phyloP scores from a whole-genome alignment of 2,888 invertebrate genomes.

The Dione juno region DNA sequence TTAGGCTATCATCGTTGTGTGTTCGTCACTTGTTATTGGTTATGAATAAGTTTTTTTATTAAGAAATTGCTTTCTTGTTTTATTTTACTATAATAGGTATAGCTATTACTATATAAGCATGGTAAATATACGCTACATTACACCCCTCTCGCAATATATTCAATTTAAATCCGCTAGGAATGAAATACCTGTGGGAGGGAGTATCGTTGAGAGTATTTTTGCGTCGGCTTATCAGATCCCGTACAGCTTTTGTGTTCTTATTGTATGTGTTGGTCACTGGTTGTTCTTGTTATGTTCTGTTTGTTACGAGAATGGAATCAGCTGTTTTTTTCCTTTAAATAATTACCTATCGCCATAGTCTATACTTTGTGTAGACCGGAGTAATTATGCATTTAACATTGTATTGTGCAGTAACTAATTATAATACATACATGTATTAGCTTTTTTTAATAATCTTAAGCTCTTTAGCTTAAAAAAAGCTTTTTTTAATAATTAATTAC shows the following conservation, averaged over 20 bases:
- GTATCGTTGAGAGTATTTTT: slow-evolving; percentile 14
- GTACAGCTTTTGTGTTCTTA: slow-evolving; percentile 12
- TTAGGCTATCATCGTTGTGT: too few species aligned
- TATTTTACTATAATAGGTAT: slow-evolving; percentile 19
- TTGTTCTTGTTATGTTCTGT: slow-evolving; percentile 5
- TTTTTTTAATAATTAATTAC: too few species aligned
- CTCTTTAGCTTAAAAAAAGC: too few species aligned
- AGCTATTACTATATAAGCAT: slow-evolving; percentile 45
- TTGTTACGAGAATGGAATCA: slow-evolving; percentile 1
- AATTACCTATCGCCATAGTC: slow-evolving; percentile 14
- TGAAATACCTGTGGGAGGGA: slow-evolving; percentile 16
- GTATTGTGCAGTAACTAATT: slow-evolving; percentile 1
- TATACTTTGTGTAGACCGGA: slow-evolving; percentile 11
- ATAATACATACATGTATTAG: not conserved
- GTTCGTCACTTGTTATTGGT: too few species aligned
- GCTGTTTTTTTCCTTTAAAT: slow-evolving; percentile 21
- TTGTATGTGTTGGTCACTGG: slow-evolving; percentile 1
- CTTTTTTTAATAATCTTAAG: too few species aligned
- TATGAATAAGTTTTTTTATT: too few species aligned
- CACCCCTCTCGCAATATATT: slow-evolving; percentile 63
- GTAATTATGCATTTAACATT: slow-evolving; percentile 19
- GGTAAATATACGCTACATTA: slow-evolving; percentile 71
- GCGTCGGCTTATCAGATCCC: slow-evolving; percentile 8
- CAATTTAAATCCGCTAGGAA: slow-evolving; percentile 49
- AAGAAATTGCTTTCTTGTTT: slow-evolving; percentile 16